Evolutionary conservation across 2,888 invertebrate genomes (phyloP), one percentile per base, ranked within the genome.

Genomic region (Drosophila flavopinicola): DNA sequence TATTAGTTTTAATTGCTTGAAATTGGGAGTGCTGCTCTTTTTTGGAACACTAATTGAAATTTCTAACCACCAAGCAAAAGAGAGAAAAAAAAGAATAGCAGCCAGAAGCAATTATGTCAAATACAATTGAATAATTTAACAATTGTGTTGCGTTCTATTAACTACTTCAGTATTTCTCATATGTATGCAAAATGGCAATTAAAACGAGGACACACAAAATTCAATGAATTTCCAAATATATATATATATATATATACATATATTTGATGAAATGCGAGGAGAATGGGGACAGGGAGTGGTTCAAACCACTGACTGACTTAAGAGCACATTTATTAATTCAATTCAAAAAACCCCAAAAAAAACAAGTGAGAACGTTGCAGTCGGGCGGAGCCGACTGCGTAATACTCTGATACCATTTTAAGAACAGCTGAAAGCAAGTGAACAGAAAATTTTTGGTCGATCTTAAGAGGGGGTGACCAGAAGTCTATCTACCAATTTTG

Each of bases 161-260:
- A 59, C 59, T 60, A 47, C 47, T 61, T 53, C 9, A 58, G 38
- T 23, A 27, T 33, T 37, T 49, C 37, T 47, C 33, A 59, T 59
- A 52, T 60, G 51, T 63, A 69, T 78, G 75, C 66, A 64, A 82
- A 82, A 75, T 74, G 67, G 52, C 76, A 77, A 76, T 76, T 76
- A 67, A 73, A 59, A 49, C 30, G 64, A 53, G 52, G 53, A 59
- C 58, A 60, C 20, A 24, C 32, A 39, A 57, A 63, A 61, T 60
- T 49, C 47, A 66, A 66, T 1, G 41, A 70, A 66, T 45, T 49
- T 48, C 13, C 0, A 27, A 27, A 38, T 37, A 15, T 41, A 20
- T 37, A n/a, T n/a, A n/a, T n/a, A n/a, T n/a, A n/a, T n/a, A n/a
- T n/a, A n/a, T n/a, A n/a, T n/a, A n/a, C n/a, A n/a, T n/a, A n/a